Conservation (phyloP, 2,888 invertebrate genomes). For the Orthonevra nobilis region DNA sequence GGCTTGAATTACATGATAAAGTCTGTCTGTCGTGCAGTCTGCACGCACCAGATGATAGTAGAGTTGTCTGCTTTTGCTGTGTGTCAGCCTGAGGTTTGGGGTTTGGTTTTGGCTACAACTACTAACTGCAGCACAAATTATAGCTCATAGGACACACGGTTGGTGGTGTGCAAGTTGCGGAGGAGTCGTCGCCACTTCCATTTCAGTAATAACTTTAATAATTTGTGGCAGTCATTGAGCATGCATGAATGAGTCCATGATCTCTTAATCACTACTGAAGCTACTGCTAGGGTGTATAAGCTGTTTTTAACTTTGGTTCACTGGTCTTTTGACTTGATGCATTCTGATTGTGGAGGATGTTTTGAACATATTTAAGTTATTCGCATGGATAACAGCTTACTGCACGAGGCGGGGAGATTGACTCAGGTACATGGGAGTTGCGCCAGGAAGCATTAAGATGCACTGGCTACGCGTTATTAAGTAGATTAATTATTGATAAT, state of each 20-base stretch:
- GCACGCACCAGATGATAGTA: slow-evolving; percentile 33
- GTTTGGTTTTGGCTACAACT: slow-evolving; percentile 33
- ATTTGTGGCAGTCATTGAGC: slow-evolving; percentile 50
- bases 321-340: too few species aligned
- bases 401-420: too few species aligned
- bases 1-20: slow-evolving; percentile 35
- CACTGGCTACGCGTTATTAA: too few species aligned
- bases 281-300: slow-evolving; percentile 7
- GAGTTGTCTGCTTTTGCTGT: slow-evolving; percentile 38
- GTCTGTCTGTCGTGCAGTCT: slow-evolving; percentile 41
- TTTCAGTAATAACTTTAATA: slow-evolving; percentile 64
- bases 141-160: slow-evolving; percentile 2
- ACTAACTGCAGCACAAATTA: neutral
- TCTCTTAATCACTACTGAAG: slow-evolving; percentile 53
- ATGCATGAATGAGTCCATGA: slow-evolving; percentile 62
- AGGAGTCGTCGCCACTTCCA: slow-evolving; percentile 42
- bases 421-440: too few species aligned
- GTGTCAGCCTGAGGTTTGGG: slow-evolving; percentile 53
- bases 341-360: too few species aligned
- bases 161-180: neutral
- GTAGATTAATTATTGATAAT: too few species aligned
- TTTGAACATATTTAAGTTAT: too few species aligned
- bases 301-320: too few species aligned
- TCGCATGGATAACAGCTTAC: too few species aligned
- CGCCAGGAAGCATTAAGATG: too few species aligned